phyloP scores from a whole-genome alignment of 2,888 invertebrate species.

The Cyaniris semiargus region DNA sequence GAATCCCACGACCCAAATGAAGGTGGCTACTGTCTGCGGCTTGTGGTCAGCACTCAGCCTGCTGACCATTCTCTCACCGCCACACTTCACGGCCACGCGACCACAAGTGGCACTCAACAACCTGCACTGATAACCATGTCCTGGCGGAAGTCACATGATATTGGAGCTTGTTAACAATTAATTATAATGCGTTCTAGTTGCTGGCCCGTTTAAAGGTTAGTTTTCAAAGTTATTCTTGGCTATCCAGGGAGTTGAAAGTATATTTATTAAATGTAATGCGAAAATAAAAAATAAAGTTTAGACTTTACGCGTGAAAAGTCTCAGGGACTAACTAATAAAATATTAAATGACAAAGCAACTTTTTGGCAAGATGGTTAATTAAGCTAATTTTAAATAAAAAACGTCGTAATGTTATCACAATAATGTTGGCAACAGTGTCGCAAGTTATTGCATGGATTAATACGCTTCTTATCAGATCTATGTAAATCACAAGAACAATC shows the following conservation, averaged over 20 bases:
- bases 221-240: too few species aligned
- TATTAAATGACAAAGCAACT: neutral
- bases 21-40: conserved; percentile 10
- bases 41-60: neutral
- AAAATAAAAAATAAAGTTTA: too few species aligned
- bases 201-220: too few species aligned
- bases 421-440: neutral
- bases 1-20: neutral
- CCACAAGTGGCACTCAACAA: neutral
- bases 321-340: neutral
- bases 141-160: neutral
- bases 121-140: neutral
- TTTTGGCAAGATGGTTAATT: neutral
- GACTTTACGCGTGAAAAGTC: too few species aligned
- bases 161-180: neutral
- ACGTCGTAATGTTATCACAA: neutral
- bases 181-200: too few species aligned
- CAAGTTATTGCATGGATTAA: neutral
- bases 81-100: neutral
- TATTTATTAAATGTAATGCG: too few species aligned
- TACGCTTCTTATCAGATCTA: conserved; percentile 13
- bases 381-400: neutral
- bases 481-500: conserved; percentile 5
- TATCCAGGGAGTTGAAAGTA: too few species aligned
- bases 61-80: neutral